Evolutionary conservation across 2,797 vertebrate species (phyloP), one percentile per base, ranked within the genome.

Genomic region (Scolopax bukidnonensis): DNA sequence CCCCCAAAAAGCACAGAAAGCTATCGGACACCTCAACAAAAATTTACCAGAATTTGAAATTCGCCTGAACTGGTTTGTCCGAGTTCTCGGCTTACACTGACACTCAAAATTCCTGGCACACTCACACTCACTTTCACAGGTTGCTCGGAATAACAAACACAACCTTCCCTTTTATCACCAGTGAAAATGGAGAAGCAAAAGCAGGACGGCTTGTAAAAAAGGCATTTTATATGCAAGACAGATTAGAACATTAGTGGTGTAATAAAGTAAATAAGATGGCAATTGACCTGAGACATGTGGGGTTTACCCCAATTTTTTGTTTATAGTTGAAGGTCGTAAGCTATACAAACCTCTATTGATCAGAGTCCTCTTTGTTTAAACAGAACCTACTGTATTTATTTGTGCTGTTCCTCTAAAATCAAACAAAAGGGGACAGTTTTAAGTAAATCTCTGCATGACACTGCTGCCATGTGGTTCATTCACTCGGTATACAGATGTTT

Each of bases 401-500:
- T 98, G 97, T 95, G 95, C 94, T 96, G 90, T 92, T 97, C 95
- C 79, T 94, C 96, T 95, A 95, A 97, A 98, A 97, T 98, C 98
- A 98, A 98, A 98, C 98, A 97, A 98, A 98, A 98, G 96, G 96
- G 97, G 96, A 97, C 88, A 87, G 91, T 97, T 97, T 81, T 90
- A 96, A 98, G 97, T 96, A 96, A 98, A 97, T 96, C 96, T 93
- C 97, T 79, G 96, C 97, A 81, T 97, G 98, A 98, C 95, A 98
- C 87, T 91, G 86, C 96, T 98, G 98, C 93, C 97, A 95, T 98
- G 97, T 95, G 97, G 97, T 97, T 98, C 97, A 94, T 96, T 97
- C 97, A 88, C 97, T 97, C 95, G 38, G 93, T 88, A 95, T 97
- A 98, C 98, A 99, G 98, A 98, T 99, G 98, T 98, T 99, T 98